Base-by-base conservation (phyloP, 64 coral and sea anemone genomes). In the Anthopleura sola region DNA sequence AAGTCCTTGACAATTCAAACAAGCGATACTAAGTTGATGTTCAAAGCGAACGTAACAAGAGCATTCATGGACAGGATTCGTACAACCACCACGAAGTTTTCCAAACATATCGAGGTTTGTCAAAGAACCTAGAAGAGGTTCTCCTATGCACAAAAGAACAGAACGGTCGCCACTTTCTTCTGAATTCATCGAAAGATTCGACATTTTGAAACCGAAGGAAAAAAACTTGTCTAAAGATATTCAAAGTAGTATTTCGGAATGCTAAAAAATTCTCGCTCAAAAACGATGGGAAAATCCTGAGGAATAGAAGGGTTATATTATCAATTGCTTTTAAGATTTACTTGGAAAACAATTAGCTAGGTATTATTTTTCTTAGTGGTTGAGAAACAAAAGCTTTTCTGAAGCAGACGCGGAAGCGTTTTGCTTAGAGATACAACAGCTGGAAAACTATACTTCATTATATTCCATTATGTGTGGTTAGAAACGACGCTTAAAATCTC, bases 1-100 rank as follows among this genome's bases (percentile, higher is more conserved):
- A 0, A 95, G 79, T 19, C 93, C 93, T 6, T 91, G 93, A 48
- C 93, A 95, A 75, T 95, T 95, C 1, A 95, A 82, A 86, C 93
- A 95, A 75, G 93, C 82, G 19, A 84, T 91, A 39, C 93, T 95
- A 21, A 92, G 80, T 80, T 95, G 93, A 50, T 95, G 83, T 44
- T 95, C 93, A 68, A 95, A 95, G 31, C 93, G 93, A 78, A 95
- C 87, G 62, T 89, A 95, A 33, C 86, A 89, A 16, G 93, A 18
- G 40, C 93, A 95, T 18, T 69, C 37, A 39, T 95, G 90, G 60
- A 89, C 24, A 37, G 93, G 93, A n/a, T 95, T 95, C 5, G 93
- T 92, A 32, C 93, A 95, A 12, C 37, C 86, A 5, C 93, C 93
- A 9, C 93, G 93, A 33, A 95, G 68, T 32, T 89, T 92, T 23